A percentile compares a stretch with the other conserved stretches of the same genome.
Conservation (phyloP, 2,113 vertebrate genomes). For the Chaetura pelagica region DNA sequence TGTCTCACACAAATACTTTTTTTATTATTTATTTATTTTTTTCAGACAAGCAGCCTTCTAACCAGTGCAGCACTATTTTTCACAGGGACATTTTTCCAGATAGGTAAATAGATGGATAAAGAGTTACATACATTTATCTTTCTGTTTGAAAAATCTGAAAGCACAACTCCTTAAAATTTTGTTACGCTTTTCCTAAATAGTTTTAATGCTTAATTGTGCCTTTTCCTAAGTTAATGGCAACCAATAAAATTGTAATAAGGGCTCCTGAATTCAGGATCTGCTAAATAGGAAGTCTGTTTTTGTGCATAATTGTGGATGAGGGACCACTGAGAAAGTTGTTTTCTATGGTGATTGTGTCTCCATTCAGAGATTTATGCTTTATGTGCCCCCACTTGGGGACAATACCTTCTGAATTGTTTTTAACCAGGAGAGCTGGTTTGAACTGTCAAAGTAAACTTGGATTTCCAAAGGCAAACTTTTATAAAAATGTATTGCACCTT, state of each 20-base stretch:
- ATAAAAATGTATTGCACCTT: background rate
- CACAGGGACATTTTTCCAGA: background rate
- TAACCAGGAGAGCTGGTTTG: background rate
- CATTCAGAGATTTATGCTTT: background rate
- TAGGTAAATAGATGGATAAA: background rate
- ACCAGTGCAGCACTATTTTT: background rate
- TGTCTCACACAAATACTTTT: background rate
- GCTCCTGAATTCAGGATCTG: background rate
- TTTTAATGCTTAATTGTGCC: background rate
- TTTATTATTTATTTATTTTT: background rate
- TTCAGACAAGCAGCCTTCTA: background rate
- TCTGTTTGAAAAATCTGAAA: background rate
- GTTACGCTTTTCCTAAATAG: background rate
- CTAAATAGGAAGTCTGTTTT: background rate
- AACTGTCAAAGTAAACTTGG: slow-evolving; percentile 4
- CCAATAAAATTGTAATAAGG: background rate
- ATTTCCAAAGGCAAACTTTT: background rate
- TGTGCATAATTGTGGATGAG: background rate
- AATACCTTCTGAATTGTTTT: background rate
- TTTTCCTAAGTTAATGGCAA: background rate
- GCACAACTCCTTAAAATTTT: background rate
- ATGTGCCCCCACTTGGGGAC: background rate
- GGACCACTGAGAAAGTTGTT: background rate
- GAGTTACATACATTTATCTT: background rate
- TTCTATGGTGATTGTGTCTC: background rate